Evolutionary conservation across 2,113 vertebrate species (phyloP), one percentile per base, ranked within the genome.

Genomic region (Cyrtonyx montezumae): DNA sequence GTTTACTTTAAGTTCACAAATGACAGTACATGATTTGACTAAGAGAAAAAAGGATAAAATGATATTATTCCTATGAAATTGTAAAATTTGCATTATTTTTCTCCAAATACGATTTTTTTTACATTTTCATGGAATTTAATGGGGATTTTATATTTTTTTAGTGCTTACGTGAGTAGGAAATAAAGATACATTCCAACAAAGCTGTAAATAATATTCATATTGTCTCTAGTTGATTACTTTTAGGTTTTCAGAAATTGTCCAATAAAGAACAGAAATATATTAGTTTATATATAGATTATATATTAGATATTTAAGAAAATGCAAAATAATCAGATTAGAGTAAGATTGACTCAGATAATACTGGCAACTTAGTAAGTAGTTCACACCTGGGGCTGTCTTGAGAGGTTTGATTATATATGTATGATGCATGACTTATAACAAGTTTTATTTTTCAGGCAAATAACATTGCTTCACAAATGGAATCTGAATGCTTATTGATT

Each of bases 391-490:
- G 55, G 7, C 16, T 88, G 85, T 88, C 65, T 87, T 49, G 53
- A 26, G 63, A 81, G 37, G 18, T 56, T 58, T 58, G 40, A 46
- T 69, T 79, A 89, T 45, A 53, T 67, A 56, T 63, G 37, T 67
- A 56, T 62, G 46, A 88, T 83, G 93, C 23, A 67, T 86, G 95
- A 66, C 80, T 88, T 56, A 40, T 91, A 85, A 91, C 56, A 93
- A 76, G 88, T 82, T 95, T 88, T 92, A 95, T 94, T 96, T 96
- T 94, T 73, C 40, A 95, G 58, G 55, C 82, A 83, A 62, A 97
- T 34, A 74, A 92, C 43, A 95, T 94, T 68, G 81, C 87, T 82
- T 96, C 68, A 90, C 76, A 94, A 91, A 96, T 65, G 94, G 77
- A 89, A 91, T 79, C 59, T 67, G 74, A 92, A 45, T 88, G 53